Percentiles rank a stretch among this genome's conserved stretches.
Evolutionary conservation across 2,888 invertebrate genomes (phyloP).

Genomic region (Nephrotoma flavescens): DNA sequence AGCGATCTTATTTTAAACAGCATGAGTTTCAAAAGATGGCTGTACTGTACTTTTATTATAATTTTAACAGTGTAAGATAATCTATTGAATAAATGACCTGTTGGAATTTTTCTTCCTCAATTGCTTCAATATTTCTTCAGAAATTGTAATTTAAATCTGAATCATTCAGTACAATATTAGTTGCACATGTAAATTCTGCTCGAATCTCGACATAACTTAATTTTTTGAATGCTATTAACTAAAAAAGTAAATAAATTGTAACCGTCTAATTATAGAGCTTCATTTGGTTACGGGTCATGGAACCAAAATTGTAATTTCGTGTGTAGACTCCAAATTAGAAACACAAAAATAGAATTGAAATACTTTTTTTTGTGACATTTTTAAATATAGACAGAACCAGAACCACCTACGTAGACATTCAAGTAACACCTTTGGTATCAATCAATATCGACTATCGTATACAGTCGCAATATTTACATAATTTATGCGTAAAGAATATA

Average conservation of each 20-base stretch:
- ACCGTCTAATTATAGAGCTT: neutral
- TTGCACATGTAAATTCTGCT: too few species aligned
- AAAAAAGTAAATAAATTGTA: neutral
- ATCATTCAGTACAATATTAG: too few species aligned
- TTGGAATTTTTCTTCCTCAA: too few species aligned
- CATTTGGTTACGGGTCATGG: neutral
- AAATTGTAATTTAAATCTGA: too few species aligned
- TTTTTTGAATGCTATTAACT: neutral
- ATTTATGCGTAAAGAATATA: neutral
- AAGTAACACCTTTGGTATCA: neutral
- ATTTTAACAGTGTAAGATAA: too few species aligned
- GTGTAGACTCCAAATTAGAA: neutral
- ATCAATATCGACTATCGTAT: neutral
- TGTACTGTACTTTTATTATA: too few species aligned
- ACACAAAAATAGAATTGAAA: neutral
- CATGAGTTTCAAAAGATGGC: too few species aligned
- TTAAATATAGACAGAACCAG: neutral
- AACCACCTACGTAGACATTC: neutral
- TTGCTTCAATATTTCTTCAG: too few species aligned
- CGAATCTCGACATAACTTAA: too few species aligned
- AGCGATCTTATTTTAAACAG: too few species aligned
- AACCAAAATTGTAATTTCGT: neutral
- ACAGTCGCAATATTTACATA: neutral
- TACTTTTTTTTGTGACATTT: neutral
- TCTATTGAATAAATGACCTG: too few species aligned